Conservation (phyloP, 2,888 invertebrate species). For the Paralinhomoeus sp. region DNA sequence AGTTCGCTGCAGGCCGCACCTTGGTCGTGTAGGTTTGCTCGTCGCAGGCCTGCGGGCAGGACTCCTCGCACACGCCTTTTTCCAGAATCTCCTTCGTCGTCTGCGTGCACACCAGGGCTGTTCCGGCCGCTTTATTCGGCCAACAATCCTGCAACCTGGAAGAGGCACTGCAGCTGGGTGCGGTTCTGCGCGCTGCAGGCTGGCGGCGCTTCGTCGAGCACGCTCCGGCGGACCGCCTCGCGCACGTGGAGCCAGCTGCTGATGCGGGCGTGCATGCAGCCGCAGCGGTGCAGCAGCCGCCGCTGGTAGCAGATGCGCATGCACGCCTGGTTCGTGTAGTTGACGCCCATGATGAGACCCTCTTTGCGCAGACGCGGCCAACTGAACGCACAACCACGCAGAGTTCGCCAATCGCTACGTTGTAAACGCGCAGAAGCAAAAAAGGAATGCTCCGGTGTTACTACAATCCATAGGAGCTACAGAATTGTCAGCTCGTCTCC, state of each 20-base stretch:
- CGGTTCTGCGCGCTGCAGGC: neutral
- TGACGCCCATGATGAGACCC: neutral
- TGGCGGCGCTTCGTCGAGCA: no score
- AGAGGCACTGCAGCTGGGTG: no score
- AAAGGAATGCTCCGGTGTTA: no score
- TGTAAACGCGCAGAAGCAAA: no score
- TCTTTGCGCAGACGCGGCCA: neutral
- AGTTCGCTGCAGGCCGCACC: neutral
- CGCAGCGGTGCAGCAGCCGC: neutral
- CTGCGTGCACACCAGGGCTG: no score
- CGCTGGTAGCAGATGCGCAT: neutral
- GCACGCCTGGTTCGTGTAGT: constrained; percentile 1
- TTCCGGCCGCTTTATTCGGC: no score
- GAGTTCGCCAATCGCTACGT: no score
- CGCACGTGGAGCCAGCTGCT: neutral
- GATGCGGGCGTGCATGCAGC: neutral
- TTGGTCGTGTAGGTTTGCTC: neutral
- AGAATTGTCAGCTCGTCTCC: no score
- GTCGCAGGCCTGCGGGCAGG: neutral
- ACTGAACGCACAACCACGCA: neutral
- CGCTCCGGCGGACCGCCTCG: neutral
- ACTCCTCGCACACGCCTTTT: neutral
- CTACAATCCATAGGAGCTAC: no score
- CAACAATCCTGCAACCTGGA: no score
- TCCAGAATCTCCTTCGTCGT: neutral